These are phyloP conservation scores for Manis javanica DNA, from an alignment of 2,797 vertebrate genomes.

Conservation along the genomic window DNA sequence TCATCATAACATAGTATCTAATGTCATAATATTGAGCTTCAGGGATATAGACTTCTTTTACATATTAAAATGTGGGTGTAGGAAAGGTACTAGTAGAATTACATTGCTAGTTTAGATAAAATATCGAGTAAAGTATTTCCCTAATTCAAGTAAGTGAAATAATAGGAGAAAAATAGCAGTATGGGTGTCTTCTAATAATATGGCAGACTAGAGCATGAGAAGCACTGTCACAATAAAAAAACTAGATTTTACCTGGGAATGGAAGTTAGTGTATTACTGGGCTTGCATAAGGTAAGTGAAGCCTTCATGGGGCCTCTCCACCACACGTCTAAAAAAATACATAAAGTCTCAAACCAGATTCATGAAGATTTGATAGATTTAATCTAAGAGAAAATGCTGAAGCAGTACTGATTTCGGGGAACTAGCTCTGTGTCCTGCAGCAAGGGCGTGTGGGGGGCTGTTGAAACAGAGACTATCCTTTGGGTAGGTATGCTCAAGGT, in stretches of 20 bases:
- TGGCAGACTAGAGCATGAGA: not conserved
- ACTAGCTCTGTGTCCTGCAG: not conserved
- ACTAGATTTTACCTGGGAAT: not conserved
- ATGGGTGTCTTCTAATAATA: not conserved
- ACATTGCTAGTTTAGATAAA: not conserved
- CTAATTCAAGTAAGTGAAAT: not conserved
- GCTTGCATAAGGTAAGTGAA: not conserved
- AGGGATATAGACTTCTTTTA: not conserved
- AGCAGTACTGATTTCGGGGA: not conserved
- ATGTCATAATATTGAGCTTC: constrained; percentile 62
- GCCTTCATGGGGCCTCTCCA: not conserved
- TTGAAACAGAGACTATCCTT: not conserved
- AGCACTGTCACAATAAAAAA: not conserved
- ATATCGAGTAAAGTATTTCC: not conserved
- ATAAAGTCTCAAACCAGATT: not conserved
- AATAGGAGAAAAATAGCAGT: not conserved
- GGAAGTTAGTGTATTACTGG: not conserved
- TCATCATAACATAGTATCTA: not conserved
- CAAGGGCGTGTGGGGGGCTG: not conserved
- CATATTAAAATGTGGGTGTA: constrained; percentile 37
- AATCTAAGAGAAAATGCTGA: not conserved
- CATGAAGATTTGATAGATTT: not conserved
- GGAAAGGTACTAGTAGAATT: constrained; percentile 1
- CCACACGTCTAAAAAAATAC: not conserved
- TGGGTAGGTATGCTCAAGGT: not conserved